Evolutionary conservation across 1,140 invertebrate species (phyloP).

Genomic region (Vanessa atalanta): DNA sequence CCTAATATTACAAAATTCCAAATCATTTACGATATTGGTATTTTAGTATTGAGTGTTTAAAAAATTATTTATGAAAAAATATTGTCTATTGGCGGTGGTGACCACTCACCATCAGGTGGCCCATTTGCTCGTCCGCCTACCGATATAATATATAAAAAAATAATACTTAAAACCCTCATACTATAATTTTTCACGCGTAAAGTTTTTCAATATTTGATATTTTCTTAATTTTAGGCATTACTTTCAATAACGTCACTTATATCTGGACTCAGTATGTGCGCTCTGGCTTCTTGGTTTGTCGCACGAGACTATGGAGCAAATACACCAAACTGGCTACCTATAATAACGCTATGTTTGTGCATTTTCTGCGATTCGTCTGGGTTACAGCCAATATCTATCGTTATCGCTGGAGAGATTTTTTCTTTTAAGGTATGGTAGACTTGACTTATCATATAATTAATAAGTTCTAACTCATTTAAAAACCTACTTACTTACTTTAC

Average conservation of each 20-base stretch:
- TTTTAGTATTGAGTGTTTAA: too few species aligned
- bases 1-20: background rate
- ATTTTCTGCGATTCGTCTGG: constrained; percentile 71
- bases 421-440: constrained; percentile 62
- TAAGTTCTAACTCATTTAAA: too few species aligned
- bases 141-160: too few species aligned
- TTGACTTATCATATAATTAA: too few species aligned
- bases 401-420: constrained; percentile 67
- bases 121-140: too few species aligned
- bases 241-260: constrained; percentile 53
- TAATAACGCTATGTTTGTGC: constrained; percentile 60
- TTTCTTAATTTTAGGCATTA: constrained; percentile 50
- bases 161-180: too few species aligned
- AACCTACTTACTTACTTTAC: too few species aligned
- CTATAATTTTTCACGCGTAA: too few species aligned
- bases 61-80: too few species aligned
- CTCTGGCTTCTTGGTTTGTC: constrained; percentile 65
- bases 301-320: constrained; percentile 38
- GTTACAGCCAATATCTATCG: constrained; percentile 60
- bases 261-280: constrained; percentile 65
- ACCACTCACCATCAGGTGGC: too few species aligned
- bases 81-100: too few species aligned
- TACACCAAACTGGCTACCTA: constrained; percentile 58
- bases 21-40: too few species aligned
- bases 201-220: background rate